A percentile compares a stretch with the other conserved stretches of the same genome.
Evolutionary conservation across 2,888 invertebrate species (phyloP).

Genomic region (Notodonta dromedarius): DNA sequence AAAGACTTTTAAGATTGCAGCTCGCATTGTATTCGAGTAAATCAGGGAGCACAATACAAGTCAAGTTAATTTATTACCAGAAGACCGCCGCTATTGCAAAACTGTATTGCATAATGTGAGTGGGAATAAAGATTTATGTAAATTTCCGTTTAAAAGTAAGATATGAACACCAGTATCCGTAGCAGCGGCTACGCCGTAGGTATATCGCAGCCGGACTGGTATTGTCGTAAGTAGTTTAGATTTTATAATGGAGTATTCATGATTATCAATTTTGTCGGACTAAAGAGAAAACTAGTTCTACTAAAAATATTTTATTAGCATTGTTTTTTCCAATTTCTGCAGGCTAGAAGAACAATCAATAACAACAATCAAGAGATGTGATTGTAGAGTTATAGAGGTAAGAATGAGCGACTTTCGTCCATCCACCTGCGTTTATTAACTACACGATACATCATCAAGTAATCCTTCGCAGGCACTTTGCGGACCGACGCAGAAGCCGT

Average conservation of each 20-base stretch:
- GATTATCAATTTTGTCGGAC: too few relatives aligned
- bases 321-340: too few relatives aligned
- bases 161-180: slow-evolving; percentile 1
- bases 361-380: too few relatives aligned
- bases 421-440: slow-evolving; percentile 14
- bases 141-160: slow-evolving; percentile 22
- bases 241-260: too few relatives aligned
- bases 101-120: neutral
- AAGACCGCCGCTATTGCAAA: neutral
- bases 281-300: too few relatives aligned
- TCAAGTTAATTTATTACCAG: neutral
- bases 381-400: too few relatives aligned
- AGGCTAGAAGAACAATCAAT: too few relatives aligned
- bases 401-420: too few relatives aligned
- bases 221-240: too few relatives aligned
- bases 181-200: neutral
- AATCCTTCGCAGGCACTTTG: slow-evolving; percentile 47
- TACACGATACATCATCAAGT: slow-evolving; percentile 53
- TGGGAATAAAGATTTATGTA: slow-evolving; percentile 21
- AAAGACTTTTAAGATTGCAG: neutral
- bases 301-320: too few relatives aligned
- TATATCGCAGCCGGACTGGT: neutral
- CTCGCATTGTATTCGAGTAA: neutral
- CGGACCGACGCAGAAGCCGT: slow-evolving; percentile 24
- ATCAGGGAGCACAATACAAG: neutral